Evolutionary conservation across 1,140 invertebrate species (phyloP), one percentile per base, ranked within the genome.

Genomic region (Drosophila nigrodunni): DNA sequence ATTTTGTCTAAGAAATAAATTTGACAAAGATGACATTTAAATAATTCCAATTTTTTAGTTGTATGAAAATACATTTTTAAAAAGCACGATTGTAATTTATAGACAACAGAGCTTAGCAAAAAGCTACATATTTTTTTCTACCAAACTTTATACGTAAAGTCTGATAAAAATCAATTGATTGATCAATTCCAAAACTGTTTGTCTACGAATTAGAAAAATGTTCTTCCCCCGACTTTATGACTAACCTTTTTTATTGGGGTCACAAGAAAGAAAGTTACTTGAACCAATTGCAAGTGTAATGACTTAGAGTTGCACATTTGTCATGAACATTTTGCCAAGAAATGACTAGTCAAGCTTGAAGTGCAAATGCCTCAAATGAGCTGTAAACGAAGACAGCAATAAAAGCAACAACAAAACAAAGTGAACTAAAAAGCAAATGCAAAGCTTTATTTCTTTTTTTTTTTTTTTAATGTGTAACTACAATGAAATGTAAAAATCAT

Each of bases 401-500:
- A 64, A 46, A 46, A 74, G 58, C 65, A 64, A 58, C 13, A 76
- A 64, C 54, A 67, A 60, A 58, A 68, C 21, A 1, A 2, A 15
- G 13, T 25, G 34, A 21, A n/a, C 54, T 39, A 64, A 65, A 65
- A 68, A 69, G 70, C 35, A 43, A 83, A 80, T 80, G 78, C 61
- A 74, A 61, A 80, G 6, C 82, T 71, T 3, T 46, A 78, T 71
- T 3, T 46, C 13, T n/a, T 4, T 46, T 46, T 46, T 44, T 13
- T 44, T 55, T 55, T 18, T 85, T 83, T 60, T 69, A 80, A 73
- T 77, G 59, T 62, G 59, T 62, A 78, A 61, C 75, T 70, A 82
- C 75, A 82, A 82, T 82, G 70, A 64, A 82, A 78, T 82, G 78
- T 66, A 82, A 82, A 78, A 78, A 66, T 74, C 47, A 75, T 82